Evolutionary conservation across 2,797 vertebrate genomes (phyloP), one percentile per base, ranked within the genome.

Genomic region (Gephyroberyx darwinii): DNA sequence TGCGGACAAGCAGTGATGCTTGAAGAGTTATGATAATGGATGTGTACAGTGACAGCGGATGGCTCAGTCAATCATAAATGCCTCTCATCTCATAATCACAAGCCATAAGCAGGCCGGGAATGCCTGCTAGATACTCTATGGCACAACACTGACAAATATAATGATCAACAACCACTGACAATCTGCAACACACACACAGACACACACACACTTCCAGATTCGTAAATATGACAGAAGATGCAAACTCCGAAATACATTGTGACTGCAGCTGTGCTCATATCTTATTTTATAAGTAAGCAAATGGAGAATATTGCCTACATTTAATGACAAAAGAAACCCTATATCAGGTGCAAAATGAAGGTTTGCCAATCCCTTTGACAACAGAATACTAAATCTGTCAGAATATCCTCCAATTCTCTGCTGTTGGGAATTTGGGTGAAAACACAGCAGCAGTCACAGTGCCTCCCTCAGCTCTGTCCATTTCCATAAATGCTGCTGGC

Each of bases 401-500:
- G 77, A 69, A 74, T 52, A 47, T 71, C 83, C 74, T 86, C 75
- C 68, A 65, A 80, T 73, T 86, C 65, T 69, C 75, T 63, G 68
- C 84, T 89, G 81, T 83, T 84, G 85, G 89, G 91, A 90, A 82
- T 86, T 85, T 83, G 72, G 75, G 83, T 80, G 72, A 63, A 80
- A 80, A 85, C 84, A 78, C 69, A 87, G 77, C 85, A 80, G 86
- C 84, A 77, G 88, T 86, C 84, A 74, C 82, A 75, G 79, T 70
- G 75, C 74, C 88, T 91, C 90, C 90, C 88, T 91, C 79, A 89
- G 91, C 92, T 92, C 86, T 81, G 90, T 90, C 87, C 89, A 95
- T 95, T 95, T 94, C 93, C 94, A 95, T 95, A 95, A 94, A 88
- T 60, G 93, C 94, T 94, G 84, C 92, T 92, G 94, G 94, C 94